These are phyloP conservation scores for Apamea crenata DNA, from an alignment of 2,888 invertebrate species.

Conservation along the genomic window DNA sequence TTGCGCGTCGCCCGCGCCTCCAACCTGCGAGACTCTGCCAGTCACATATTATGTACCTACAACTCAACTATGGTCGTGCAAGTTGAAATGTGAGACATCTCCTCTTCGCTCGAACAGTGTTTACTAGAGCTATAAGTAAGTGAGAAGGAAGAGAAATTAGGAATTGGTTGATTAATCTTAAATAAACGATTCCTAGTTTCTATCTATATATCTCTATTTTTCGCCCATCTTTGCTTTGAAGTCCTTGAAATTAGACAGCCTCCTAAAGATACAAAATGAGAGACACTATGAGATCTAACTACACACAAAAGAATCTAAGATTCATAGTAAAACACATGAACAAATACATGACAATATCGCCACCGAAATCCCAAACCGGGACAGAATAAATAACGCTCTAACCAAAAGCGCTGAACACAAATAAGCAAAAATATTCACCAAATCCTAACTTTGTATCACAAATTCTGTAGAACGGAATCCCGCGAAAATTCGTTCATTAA, in stretches of 20 bases:
- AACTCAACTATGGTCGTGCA: too few relatives aligned
- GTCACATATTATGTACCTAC: too few relatives aligned
- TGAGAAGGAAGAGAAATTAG: background rate
- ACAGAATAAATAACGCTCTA: constrained; percentile 69
- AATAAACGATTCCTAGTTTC: too few relatives aligned
- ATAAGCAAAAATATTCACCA: constrained; percentile 72
- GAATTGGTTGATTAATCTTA: background rate
- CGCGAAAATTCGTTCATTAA: constrained; percentile 87
- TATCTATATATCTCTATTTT: too few relatives aligned
- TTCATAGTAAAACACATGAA: background rate
- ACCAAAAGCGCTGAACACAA: constrained; percentile 67
- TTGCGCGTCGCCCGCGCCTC: too few relatives aligned
- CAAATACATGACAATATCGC: constrained; percentile 12
- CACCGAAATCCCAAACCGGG: constrained; percentile 48
- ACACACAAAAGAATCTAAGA: background rate
- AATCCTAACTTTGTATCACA: constrained; percentile 68
- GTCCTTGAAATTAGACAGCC: background rate
- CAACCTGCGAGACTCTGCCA: too few relatives aligned
- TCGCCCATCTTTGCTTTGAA: background rate
- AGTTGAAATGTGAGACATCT: background rate
- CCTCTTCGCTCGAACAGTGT: background rate
- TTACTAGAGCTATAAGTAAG: background rate
- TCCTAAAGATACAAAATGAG: background rate
- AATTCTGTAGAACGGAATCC: constrained; percentile 65
- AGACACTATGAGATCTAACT: background rate